phyloP scores from a whole-genome alignment of 2,113 vertebrate genomes.

The Myiopsitta monachus region DNA sequence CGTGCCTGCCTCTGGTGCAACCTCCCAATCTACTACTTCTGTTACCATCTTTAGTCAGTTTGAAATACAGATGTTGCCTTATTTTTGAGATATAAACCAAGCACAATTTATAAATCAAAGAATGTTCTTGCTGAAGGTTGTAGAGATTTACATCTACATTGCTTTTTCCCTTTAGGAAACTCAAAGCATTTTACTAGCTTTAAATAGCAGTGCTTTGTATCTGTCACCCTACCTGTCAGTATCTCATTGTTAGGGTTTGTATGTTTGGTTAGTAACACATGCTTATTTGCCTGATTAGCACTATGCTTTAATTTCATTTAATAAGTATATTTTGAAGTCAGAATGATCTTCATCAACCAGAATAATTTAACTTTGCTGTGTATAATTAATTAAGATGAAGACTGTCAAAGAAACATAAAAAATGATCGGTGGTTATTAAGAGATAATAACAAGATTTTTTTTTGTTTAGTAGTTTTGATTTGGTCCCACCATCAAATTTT shows the following conservation, averaged over 20 bases:
- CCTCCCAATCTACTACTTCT: neutral
- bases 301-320: conserved; percentile 47
- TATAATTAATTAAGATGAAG: conserved; percentile 41
- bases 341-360: conserved; percentile 32
- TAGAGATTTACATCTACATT: neutral
- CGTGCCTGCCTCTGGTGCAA: neutral
- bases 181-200: neutral
- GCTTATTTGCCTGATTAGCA: neutral
- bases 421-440: conserved; percentile 53
- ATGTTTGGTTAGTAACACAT: conserved; percentile 42
- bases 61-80: neutral
- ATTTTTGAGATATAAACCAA: neutral
- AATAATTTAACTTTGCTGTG: conserved; percentile 24
- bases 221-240: neutral
- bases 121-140: neutral
- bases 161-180: neutral
- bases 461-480: conserved; percentile 30
- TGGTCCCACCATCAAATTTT: conserved; percentile 14
- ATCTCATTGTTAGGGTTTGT: conserved; percentile 3
- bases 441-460: conserved; percentile 23
- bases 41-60: neutral
- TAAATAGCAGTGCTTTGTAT: neutral
- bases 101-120: neutral
- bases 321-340: neutral
- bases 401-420: conserved; percentile 40